A percentile compares a stretch with the other conserved stretches of the same genome.
Conservation (phyloP, 2,797 vertebrate species). For the Notamacropus eugenii region DNA sequence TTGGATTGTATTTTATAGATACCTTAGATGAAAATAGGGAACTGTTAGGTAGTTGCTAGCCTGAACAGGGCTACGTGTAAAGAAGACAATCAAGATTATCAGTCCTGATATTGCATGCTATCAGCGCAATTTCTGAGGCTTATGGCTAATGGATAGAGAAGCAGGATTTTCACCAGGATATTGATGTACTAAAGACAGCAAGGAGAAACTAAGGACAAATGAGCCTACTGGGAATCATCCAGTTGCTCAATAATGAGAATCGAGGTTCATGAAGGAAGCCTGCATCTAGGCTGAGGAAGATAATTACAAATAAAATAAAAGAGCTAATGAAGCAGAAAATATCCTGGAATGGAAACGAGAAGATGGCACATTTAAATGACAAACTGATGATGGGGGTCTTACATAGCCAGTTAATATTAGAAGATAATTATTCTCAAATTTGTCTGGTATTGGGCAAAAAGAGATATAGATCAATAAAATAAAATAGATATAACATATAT, state of each 20-base stretch:
- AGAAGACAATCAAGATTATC: not conserved
- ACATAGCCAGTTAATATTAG: not conserved
- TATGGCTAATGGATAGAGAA: not conserved
- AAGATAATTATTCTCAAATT: not conserved
- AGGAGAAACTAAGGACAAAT: not conserved
- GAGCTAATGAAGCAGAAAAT: not conserved
- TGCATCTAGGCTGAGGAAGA: not conserved
- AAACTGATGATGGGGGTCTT: not conserved
- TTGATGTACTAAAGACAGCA: not conserved
- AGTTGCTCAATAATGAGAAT: not conserved
- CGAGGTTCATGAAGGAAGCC: not conserved
- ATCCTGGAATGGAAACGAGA: not conserved
- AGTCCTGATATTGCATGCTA: not conserved
- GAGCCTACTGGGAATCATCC: not conserved
- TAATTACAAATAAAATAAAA: not conserved
- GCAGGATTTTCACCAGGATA: not conserved
- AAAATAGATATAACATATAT: not conserved
- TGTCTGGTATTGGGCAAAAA: not conserved
- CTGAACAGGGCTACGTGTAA: not conserved
- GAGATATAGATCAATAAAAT: not conserved
- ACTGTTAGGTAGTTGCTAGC: not conserved
- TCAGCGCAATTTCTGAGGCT: not conserved
- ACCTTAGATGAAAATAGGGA: not conserved
- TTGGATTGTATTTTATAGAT: not conserved
- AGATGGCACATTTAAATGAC: not conserved